Evolutionary conservation across 2,888 invertebrate species (phyloP).

Genomic region (Zele albiditarsus): DNA sequence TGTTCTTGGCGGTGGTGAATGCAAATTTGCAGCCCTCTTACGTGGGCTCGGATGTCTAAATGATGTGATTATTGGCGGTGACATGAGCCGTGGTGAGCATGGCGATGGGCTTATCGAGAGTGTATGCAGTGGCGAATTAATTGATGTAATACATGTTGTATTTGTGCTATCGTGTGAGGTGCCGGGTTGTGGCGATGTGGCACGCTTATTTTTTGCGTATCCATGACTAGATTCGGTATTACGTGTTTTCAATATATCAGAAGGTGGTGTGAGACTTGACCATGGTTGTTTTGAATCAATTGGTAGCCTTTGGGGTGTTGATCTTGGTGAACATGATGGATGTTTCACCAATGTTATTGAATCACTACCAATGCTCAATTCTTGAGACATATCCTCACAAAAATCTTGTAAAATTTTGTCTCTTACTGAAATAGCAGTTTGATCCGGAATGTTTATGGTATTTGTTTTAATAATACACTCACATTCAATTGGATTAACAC

Average conservation of each 20-base stretch:
- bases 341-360: constrained; percentile 69
- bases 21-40: constrained; percentile 60
- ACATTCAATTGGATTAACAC: constrained; percentile 59
- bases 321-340: constrained; percentile 69
- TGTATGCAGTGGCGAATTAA: constrained; percentile 66
- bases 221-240: constrained; percentile 69
- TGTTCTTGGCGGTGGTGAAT: constrained; percentile 65
- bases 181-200: constrained; percentile 66
- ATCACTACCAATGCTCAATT: constrained; percentile 69
- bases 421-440: constrained; percentile 65
- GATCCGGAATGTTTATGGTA: constrained; percentile 39
- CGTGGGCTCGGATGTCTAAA: constrained; percentile 64
- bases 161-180: constrained; percentile 61
- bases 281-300: constrained; percentile 62
- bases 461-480: constrained; percentile 54
- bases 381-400: constrained; percentile 69
- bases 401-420: constrained; percentile 71
- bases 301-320: constrained; percentile 69
- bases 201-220: constrained; percentile 50
- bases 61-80: constrained; percentile 62
- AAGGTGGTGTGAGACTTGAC: constrained; percentile 66
- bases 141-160: constrained; percentile 59
- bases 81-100: constrained; percentile 68
- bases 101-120: constrained; percentile 67
- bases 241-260: constrained; percentile 67